Conservation (phyloP, 1,140 invertebrate species). For the Onthophagus taurus region DNA sequence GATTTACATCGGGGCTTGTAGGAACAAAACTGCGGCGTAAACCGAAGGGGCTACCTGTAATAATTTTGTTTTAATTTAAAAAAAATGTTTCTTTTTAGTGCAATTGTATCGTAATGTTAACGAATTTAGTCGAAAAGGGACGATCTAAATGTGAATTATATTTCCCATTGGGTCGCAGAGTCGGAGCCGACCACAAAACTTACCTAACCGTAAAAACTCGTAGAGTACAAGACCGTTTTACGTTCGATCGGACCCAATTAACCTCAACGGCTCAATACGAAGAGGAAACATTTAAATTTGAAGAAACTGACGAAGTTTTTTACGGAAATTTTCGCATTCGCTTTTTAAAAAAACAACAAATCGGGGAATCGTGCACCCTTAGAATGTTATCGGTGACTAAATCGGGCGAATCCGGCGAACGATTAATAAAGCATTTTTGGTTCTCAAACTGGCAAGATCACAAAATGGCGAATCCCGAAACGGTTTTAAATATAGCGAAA, state of each 20-base stretch:
- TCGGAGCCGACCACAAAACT: conserved; percentile 16
- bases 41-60: too few relatives aligned
- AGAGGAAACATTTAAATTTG: conserved; percentile 30
- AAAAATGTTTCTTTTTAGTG: conserved; percentile 30
- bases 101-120: conserved; percentile 78
- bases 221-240: conserved; percentile 30
- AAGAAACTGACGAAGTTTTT: conserved; percentile 28
- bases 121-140: conserved; percentile 71
- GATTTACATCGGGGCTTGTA: too few relatives aligned
- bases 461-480: conserved; percentile 33
- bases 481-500: conserved; percentile 48
- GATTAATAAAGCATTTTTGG: conserved; percentile 46
- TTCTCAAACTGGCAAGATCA: conserved; percentile 62
- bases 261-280: conserved; percentile 19
- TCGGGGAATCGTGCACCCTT: conserved; percentile 31
- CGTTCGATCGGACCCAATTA: conserved; percentile 29
- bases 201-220: conserved; percentile 29
- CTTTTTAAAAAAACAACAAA: conserved; percentile 22
- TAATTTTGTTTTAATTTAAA: too few relatives aligned
- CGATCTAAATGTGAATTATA: conserved; percentile 82
- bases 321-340: conserved; percentile 28
- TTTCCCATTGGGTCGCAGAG: conserved; percentile 49
- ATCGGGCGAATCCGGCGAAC: conserved; percentile 16
- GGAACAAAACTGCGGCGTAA: too few relatives aligned
- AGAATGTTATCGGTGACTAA: conserved; percentile 26